Evolutionary conservation across 2,113 vertebrate genomes (phyloP), one percentile per base, ranked within the genome.

Genomic region (Lampris megalopsis): DNA sequence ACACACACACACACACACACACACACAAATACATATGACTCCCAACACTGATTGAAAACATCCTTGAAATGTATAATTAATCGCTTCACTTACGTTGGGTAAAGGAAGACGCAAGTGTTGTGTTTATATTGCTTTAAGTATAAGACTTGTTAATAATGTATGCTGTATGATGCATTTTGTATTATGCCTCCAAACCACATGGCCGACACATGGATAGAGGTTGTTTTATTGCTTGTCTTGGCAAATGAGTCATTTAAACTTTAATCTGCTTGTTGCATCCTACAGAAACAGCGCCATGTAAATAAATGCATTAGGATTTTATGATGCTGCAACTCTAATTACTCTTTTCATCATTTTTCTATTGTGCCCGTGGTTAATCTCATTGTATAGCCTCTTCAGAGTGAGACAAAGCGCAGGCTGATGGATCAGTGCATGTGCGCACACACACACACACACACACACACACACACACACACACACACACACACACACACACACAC

Each of bases 201-300:
- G 7, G 75, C 68, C 71, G 76, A 77, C 78, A 71, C 24, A 40
- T 48, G 9, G 70, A 63, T 72, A 77, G 63, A 71, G 78, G 80
- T 41, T 57, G 54, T 77, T 89, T 89, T 92, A 86, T 88, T 88
- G 66, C 79, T 90, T 82, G 85, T 84, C 88, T 91, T 86, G 84
- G 81, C 77, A 91, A 86, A 90, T 89, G 79, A 89, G 68, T 79
- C 77, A 75, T 88, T 91, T 81, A 86, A 88, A 87, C 85, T 89
- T 85, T 81, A 86, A 88, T 90, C 76, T 75, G 77, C 62, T 79
- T 77, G 79, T 84, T 86, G 75, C 77, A 82, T 84, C 77, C 57
- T 45, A 49, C 48, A 60, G 61, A 79, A 82, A 86, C 73, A 61
- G 58, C 57, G 62, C 67, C 5, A 7, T 71, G 75, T 84, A 86